These are phyloP conservation scores for Megathymus violae DNA, from an alignment of 1,140 invertebrate species.

Conservation along the genomic window DNA sequence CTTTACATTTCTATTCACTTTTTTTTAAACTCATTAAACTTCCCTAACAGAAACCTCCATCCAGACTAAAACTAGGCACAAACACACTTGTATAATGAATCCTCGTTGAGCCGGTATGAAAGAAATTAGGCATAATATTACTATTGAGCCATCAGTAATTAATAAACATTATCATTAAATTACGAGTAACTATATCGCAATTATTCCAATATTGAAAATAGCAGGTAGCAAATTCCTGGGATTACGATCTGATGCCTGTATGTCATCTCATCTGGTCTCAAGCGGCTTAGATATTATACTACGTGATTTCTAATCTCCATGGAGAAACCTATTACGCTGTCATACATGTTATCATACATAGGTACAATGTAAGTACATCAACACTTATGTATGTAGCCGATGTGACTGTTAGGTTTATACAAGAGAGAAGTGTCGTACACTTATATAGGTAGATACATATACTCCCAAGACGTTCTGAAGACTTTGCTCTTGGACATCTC, in stretches of 20 bases:
- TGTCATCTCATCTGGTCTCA: conserved; percentile 26
- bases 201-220: conserved; percentile 16
- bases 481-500: too few relatives aligned
- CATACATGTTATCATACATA: conserved; percentile 16
- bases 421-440: neutral
- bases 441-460: neutral
- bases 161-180: neutral
- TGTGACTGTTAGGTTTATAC: conserved; percentile 3
- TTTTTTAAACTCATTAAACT: too few relatives aligned
- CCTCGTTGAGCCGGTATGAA: too few relatives aligned
- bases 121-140: too few relatives aligned
- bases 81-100: too few relatives aligned
- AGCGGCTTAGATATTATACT: conserved; percentile 29
- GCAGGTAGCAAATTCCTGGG: conserved; percentile 16
- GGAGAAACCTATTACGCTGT: conserved; percentile 24
- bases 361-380: conserved; percentile 1
- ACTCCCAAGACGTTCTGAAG: too few relatives aligned
- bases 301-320: conserved; percentile 25
- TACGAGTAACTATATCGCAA: conserved; percentile 6
- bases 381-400: conserved; percentile 6
- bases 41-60: too few relatives aligned
- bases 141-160: neutral
- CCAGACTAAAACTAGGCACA: too few relatives aligned
- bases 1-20: too few relatives aligned
- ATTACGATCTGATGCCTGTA: conserved; percentile 17